These are phyloP conservation scores for Catharus fuscescens DNA, from an alignment of 2,113 vertebrate species.

Conservation along the genomic window DNA sequence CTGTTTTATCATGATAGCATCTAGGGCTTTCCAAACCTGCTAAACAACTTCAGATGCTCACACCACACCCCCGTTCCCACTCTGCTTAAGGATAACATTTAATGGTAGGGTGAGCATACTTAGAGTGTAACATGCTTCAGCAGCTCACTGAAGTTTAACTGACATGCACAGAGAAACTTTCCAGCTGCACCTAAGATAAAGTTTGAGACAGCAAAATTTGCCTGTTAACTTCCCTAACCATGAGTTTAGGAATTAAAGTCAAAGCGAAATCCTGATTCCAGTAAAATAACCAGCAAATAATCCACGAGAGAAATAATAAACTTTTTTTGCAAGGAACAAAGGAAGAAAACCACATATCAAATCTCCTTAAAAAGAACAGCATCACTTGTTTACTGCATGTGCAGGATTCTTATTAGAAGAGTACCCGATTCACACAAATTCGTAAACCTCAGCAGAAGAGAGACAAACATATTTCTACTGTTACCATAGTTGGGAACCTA, in stretches of 20 bases:
- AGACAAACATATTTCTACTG: background rate
- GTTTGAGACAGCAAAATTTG: background rate
- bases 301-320: background rate
- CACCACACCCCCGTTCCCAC: background rate
- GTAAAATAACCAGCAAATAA: background rate
- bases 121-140: background rate
- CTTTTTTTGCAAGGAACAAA: background rate
- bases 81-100: background rate
- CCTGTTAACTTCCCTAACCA: background rate
- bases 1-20: background rate
- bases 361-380: background rate
- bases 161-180: background rate
- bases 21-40: background rate
- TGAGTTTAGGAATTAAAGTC: background rate
- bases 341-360: background rate
- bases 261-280: background rate
- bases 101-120: background rate
- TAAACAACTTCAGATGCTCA: background rate
- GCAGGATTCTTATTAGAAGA: background rate
- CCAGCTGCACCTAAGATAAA: background rate
- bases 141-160: background rate
- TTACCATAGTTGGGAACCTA: background rate
- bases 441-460: background rate
- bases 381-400: background rate
- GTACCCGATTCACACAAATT: background rate